Conservation (phyloP, 2,797 vertebrate genomes). For the Podarcis siculus region DNA sequence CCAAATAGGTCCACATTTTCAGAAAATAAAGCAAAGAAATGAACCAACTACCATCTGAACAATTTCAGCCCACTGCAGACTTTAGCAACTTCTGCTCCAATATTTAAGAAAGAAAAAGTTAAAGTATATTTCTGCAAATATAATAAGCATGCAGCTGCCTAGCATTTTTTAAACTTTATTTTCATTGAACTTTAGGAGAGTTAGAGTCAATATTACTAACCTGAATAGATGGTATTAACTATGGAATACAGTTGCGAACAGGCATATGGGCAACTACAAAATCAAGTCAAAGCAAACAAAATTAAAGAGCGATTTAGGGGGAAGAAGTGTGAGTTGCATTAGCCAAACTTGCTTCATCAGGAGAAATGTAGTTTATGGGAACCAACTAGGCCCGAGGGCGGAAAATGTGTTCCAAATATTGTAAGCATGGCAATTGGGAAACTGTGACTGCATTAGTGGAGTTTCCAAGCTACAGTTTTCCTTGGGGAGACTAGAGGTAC, state of each 20-base stretch:
- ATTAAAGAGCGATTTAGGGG: not conserved
- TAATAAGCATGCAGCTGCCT: not conserved
- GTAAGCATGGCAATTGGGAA: not conserved
- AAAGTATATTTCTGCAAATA: not conserved
- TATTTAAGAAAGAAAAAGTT: not conserved
- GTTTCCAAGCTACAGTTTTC: not conserved
- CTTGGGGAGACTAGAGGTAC: not conserved
- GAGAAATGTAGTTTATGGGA: not conserved
- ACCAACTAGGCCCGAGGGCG: not conserved
- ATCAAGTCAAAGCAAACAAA: not conserved
- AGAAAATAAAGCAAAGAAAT: not conserved
- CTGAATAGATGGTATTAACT: not conserved
- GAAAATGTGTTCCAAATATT: not conserved
- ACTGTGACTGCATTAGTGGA: not conserved
- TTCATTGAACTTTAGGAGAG: not conserved
- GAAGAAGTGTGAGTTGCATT: not conserved
- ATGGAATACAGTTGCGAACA: not conserved
- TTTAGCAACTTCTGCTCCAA: not conserved
- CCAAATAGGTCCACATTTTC: not conserved
- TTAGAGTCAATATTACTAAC: conserved; percentile 1
- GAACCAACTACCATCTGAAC: not conserved
- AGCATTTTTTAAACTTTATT: not conserved
- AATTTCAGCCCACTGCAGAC: not conserved
- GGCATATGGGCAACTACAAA: not conserved
- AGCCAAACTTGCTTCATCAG: not conserved